Evolutionary conservation across 2,888 invertebrate genomes (phyloP).

Genomic region (Epinotia brunnichana): DNA sequence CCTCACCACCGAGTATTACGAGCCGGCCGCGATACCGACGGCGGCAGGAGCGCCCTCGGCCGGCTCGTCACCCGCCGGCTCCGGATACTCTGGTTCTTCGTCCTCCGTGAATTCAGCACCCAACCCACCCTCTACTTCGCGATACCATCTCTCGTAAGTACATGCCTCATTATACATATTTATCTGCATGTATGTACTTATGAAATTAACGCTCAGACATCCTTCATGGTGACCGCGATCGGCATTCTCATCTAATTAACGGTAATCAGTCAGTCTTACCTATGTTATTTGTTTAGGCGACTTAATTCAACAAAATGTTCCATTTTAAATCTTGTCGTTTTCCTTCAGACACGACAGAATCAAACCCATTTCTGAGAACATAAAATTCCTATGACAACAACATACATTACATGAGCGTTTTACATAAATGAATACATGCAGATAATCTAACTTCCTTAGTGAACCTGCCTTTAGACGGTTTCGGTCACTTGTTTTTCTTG

Average conservation of each 20-base stretch:
- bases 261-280: background rate
- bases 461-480: conserved; percentile 52
- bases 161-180: background rate
- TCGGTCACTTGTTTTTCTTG: conserved; percentile 49
- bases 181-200: conserved; percentile 5
- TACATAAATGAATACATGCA: conserved; percentile 35
- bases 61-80: conserved; percentile 82
- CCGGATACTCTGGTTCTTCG: conserved; percentile 86
- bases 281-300: background rate
- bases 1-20: conserved; percentile 95
- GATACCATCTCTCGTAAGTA: conserved; percentile 81
- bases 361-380: too few relatives aligned
- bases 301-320: background rate
- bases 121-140: conserved; percentile 69
- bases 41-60: conserved; percentile 82
- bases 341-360: too few relatives aligned
- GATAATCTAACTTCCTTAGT: conserved; percentile 16
- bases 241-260: background rate
- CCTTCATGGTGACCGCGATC: background rate
- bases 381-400: too few relatives aligned
- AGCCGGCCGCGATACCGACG: conserved; percentile 90
- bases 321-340: background rate
- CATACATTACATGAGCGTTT: background rate
- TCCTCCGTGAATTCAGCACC: conserved; percentile 83
- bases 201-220: background rate